A percentile compares a stretch with the other conserved stretches of the same genome.
These are phyloP conservation scores for Petrocephalus microphthalmus DNA, from an alignment of 2,113 vertebrate genomes.

Conservation along the genomic window DNA sequence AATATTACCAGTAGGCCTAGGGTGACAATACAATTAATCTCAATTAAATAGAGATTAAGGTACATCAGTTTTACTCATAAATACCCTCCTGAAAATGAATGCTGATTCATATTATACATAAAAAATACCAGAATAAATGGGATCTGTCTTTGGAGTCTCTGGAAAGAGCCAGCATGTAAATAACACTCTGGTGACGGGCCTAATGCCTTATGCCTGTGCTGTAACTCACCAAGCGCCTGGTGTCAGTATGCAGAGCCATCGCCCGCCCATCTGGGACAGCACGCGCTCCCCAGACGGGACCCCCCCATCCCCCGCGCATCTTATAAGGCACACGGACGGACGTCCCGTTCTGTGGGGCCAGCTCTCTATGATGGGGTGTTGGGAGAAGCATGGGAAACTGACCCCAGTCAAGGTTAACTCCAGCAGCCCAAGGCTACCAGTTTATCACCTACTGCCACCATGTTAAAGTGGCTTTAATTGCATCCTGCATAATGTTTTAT, in stretches of 20 bases:
- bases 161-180: background rate
- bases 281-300: background rate
- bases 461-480: constrained; percentile 31
- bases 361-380: background rate
- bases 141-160: background rate
- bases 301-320: background rate
- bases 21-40: constrained; percentile 19
- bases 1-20: constrained; percentile 23
- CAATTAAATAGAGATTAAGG: constrained; percentile 23
- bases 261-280: background rate
- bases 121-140: constrained; percentile 1
- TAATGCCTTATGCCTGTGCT: constrained; percentile 48
- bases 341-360: background rate
- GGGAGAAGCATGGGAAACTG: constrained; percentile 9
- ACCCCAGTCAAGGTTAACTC: constrained; percentile 32
- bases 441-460: constrained; percentile 30
- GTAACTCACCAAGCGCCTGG: background rate
- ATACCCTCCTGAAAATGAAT: constrained; percentile 8
- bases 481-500: constrained; percentile 30
- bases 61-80: constrained; percentile 13
- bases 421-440: constrained; percentile 25
- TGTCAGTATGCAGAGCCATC: background rate
- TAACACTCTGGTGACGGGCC: constrained; percentile 25
- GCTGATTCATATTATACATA: constrained; percentile 10
- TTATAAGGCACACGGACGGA: background rate